Conservation (phyloP, 1,140 invertebrate genomes). For the Polypedilum vanderplanki region DNA sequence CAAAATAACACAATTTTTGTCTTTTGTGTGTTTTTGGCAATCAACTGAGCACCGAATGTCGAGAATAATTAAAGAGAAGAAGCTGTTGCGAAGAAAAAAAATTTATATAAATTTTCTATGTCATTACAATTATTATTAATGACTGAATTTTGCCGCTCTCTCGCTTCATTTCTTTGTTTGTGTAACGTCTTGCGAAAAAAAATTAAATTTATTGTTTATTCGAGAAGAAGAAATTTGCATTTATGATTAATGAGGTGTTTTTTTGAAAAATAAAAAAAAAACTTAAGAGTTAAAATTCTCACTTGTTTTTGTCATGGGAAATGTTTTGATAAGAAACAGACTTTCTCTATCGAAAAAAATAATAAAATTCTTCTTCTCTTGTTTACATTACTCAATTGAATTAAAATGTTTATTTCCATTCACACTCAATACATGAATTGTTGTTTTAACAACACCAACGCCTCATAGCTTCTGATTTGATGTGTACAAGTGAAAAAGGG, state of each 20-base stretch:
- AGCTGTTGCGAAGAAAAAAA: background rate
- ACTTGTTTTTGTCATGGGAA: too few species aligned
- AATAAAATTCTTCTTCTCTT: too few species aligned
- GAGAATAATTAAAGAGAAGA: conserved; percentile 22
- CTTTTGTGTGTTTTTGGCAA: background rate
- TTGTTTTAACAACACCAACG: conserved; percentile 9
- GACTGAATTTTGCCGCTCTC: background rate
- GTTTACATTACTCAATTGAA: conserved; percentile 24
- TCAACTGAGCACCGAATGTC: background rate
- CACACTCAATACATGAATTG: background rate
- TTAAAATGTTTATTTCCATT: background rate
- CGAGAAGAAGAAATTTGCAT: background rate
- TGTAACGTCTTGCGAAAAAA: background rate
- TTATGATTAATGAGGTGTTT: conserved; percentile 21
- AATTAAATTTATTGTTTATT: background rate
- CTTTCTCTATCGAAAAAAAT: too few species aligned
- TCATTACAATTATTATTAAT: conserved; percentile 28
- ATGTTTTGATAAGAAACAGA: too few species aligned
- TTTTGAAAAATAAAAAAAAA: background rate
- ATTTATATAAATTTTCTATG: conserved; percentile 15
- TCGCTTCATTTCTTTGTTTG: background rate
- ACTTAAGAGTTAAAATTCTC: background rate
- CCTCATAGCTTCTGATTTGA: background rate
- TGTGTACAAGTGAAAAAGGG: background rate
- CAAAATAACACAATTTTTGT: conserved; percentile 21